Evolutionary conservation across 2,113 vertebrate genomes (phyloP), one percentile per base, ranked within the genome.

Genomic region (Sterrhoptilus dennistouni): DNA sequence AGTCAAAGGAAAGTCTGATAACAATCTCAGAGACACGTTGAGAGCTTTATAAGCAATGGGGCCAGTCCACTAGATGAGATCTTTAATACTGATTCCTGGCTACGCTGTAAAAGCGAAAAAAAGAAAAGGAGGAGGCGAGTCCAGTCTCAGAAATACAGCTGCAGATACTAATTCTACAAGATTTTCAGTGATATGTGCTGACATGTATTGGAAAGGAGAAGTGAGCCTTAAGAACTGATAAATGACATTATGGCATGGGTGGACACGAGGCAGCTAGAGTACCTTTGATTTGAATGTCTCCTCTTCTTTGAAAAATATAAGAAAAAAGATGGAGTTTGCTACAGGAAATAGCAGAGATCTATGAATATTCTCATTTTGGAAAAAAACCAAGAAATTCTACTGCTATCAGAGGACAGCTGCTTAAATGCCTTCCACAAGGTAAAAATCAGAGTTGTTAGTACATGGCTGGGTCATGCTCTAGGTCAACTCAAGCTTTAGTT

Each of bases 81-180:
- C 76, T 92, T 66, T 93, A 87, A 90, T 96, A 81, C 61, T 19
- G 83, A 96, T 96, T 90, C 91, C 90, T 87, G 36, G 78, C 68
- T 95, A 50, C 0, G 6, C 71, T 94, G 66, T 61, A 83, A 95
- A 96, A 95, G 92, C 50, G 11, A 16, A 61, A 63, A 89, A 87
- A 88, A 92, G 35, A 72, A 85, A 87, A 93, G 49, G 72, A 77
- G 69, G 50, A 25, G n/a, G 59, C 4, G 22, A 77, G 76, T 13
- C 69, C n/a, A 77, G 63, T 44, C 35, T 56, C 78, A 94, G 83
- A 79, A 85, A 83, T 7, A n/a, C 22, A 94, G 66, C 60, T 70
- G 53, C n/a, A 82, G 94, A 89, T 76, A 92, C 47, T 81, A 82
- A 92, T 92, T 92, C 87, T 81, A 86, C 60, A 94, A 82, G 92